Evolutionary conservation across 2,888 invertebrate genomes (phyloP).

Genomic region (Erpobdella octoculata): DNA sequence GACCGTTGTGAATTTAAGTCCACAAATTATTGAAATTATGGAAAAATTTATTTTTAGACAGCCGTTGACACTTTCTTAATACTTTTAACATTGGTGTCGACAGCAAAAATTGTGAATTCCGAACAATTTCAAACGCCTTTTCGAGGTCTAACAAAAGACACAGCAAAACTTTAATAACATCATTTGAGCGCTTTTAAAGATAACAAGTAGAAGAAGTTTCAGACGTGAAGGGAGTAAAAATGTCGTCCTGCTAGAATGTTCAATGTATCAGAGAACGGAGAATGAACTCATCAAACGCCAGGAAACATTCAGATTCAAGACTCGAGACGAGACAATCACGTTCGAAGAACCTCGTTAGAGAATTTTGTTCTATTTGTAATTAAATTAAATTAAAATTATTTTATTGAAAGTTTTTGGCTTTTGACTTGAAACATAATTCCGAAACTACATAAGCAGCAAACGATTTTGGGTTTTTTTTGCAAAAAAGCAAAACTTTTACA

Average conservation of each 20-base stretch:
- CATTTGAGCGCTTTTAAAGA: background rate
- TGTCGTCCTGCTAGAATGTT: background rate
- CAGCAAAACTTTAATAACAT: background rate
- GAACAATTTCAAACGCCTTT: slow-evolving; percentile 5
- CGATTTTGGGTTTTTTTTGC: background rate
- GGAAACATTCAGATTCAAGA: slow-evolving; percentile 27
- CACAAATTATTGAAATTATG: slow-evolving; percentile 17
- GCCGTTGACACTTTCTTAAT: background rate
- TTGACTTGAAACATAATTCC: background rate
- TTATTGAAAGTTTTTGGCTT: too few relatives aligned
- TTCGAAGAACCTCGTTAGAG: slow-evolving; percentile 13
- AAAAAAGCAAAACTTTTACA: too few relatives aligned
- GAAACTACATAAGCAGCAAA: background rate
- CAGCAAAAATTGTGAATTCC: background rate
- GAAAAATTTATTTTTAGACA: slow-evolving; percentile 1
- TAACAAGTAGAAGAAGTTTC: background rate
- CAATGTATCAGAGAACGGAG: background rate
- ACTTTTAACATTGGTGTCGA: slow-evolving; percentile 1
- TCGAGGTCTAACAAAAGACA: background rate
- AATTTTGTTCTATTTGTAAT: background rate
- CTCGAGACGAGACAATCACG: slow-evolving; percentile 24
- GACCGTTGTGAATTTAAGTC: slow-evolving; percentile 14
- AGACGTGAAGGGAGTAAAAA: background rate
- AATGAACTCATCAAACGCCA: slow-evolving; percentile 22
- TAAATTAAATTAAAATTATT: background rate